Base-by-base conservation (phyloP, 1,140 invertebrate genomes). In the Drosophila rhopaloa region DNA sequence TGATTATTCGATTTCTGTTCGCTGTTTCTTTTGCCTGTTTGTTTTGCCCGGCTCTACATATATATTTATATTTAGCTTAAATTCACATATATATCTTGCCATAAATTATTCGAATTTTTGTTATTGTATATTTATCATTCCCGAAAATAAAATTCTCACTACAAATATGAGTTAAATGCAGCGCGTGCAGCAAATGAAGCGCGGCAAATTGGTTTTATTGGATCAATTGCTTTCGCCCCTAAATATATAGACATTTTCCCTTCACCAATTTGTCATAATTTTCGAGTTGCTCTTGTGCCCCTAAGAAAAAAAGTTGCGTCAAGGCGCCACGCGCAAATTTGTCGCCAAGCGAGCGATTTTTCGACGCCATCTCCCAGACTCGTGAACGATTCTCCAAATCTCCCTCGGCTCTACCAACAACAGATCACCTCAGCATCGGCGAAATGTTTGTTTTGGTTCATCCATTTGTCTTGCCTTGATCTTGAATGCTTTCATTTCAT, bases 401-500 rank as follows among this genome's bases (percentile, higher is more conserved):
- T 72, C n/a, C n/a, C 37, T 51, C 51, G 54, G 56, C 50, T 56
- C 10, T 4, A 37, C 37, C 51, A 74, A 61, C 76, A 67, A 73
- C 57, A 79, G 57, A 56, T 68, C 46, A 84, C 65, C 70, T 60
- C 66, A 71, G 50, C 47, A 41, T 74, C 37, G 40, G 35, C 38
- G 41, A 37, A 73, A 65, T 65, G 72, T 75, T 76, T 76, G 62
- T 77, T 88, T 88, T 88, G 83, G 75, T 88, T 88, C 85, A 75
- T 38, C 73, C 47, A 24, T 66, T 27, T 13, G 54, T 35, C 56
- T 73, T 61, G 85, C 85, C 84, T 88, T 88, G 84, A 88, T 89
- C 84, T 88, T 89, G 84, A 83, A 79, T 62, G 70, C 44, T 65
- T 88, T 65, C 54, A 43, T 67, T 60, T 65, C 38, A 68, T 58